phyloP scores from a whole-genome alignment of 2,888 invertebrate species.

The Monochamus alternatus region DNA sequence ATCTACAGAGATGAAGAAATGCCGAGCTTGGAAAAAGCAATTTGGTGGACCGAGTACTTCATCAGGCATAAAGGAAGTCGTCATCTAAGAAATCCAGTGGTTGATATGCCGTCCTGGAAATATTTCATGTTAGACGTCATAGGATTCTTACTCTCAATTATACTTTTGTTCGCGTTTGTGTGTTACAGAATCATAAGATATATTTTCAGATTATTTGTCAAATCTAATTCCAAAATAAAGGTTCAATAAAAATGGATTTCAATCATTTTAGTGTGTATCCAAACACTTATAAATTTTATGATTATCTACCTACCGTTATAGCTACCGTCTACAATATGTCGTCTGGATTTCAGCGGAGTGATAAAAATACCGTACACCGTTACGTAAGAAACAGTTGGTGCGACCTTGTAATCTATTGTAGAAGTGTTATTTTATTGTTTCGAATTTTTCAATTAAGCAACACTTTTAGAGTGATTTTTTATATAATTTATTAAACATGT shows the following conservation, averaged over 20 bases:
- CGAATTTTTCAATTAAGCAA: too few species aligned
- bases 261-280: background rate
- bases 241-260: background rate
- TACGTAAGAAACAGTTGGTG: too few species aligned
- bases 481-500: too few species aligned
- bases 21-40: slow-evolving; percentile 52
- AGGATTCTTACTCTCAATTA: slow-evolving; percentile 31
- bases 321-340: too few species aligned
- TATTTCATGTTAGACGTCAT: slow-evolving; percentile 54
- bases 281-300: too few species aligned
- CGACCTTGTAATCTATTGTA: too few species aligned
- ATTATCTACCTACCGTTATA: too few species aligned
- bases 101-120: slow-evolving; percentile 53
- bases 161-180: slow-evolving; percentile 16
- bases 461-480: too few species aligned
- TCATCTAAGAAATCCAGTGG: slow-evolving; percentile 52
- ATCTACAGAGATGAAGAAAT: slow-evolving; percentile 53
- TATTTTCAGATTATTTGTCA: background rate
- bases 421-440: too few species aligned
- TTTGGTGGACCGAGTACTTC: slow-evolving; percentile 59
- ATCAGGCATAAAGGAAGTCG: slow-evolving; percentile 54
- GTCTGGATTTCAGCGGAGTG: too few species aligned
- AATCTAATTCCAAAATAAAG: slow-evolving; percentile 20
- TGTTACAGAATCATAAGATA: slow-evolving; percentile 8
- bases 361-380: too few species aligned